These are phyloP conservation scores for Siniperca chuatsi DNA, from an alignment of 2,113 vertebrate genomes.

Conservation along the genomic window DNA sequence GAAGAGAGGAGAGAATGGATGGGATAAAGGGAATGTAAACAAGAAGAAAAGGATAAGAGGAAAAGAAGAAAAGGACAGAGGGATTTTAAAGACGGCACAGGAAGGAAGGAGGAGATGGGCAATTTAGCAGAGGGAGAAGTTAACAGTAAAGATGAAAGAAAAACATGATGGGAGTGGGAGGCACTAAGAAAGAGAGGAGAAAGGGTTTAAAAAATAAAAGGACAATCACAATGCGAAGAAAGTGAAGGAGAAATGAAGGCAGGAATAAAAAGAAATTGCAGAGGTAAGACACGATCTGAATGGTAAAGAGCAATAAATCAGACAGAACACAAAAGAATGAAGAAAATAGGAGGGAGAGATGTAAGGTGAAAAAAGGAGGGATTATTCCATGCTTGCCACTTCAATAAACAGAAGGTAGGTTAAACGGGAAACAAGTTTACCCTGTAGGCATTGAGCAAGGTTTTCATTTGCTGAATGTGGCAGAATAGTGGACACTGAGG, in stretches of 20 bases:
- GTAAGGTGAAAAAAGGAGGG: constrained; percentile 3
- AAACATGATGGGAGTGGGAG: background rate
- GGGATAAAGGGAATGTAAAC: constrained; percentile 58
- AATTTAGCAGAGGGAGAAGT: constrained; percentile 3
- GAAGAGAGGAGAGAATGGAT: constrained; percentile 43
- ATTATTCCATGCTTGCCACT: constrained; percentile 16
- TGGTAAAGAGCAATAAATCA: constrained; percentile 17
- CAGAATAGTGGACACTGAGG: background rate
- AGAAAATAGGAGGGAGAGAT: constrained; percentile 9
- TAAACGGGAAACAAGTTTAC: constrained; percentile 25
- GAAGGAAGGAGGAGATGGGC: background rate
- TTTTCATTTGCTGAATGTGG: background rate
- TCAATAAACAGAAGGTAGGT: constrained; percentile 27
- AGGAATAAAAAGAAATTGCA: constrained; percentile 14
- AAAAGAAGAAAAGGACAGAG: constrained; percentile 16
- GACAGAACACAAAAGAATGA: constrained; percentile 9
- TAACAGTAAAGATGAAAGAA: constrained; percentile 35
- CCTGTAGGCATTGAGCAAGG: background rate
- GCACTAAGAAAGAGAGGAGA: background rate
- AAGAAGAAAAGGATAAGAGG: constrained; percentile 29
- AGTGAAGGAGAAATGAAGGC: constrained; percentile 20
- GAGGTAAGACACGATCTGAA: constrained; percentile 25
- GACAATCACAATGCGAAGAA: constrained; percentile 29
- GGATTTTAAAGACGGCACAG: constrained; percentile 38
- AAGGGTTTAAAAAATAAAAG: background rate